Evolutionary conservation across 2,113 vertebrate genomes (phyloP), one percentile per base, ranked within the genome.

Genomic region (Epinephelus moara): DNA sequence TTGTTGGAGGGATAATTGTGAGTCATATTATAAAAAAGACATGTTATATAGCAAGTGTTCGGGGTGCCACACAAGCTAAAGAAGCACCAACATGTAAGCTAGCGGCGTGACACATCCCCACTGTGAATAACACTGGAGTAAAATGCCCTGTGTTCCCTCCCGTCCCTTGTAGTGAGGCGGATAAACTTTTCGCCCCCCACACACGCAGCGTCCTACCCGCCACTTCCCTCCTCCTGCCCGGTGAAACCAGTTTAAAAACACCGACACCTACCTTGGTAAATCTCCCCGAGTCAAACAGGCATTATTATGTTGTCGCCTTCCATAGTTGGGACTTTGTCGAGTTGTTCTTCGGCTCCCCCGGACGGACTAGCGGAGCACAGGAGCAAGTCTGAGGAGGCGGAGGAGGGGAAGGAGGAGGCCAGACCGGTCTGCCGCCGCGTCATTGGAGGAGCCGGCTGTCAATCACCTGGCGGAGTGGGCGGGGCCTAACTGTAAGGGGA

Each of bases 251-350:
- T 14, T 50, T 27, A 53, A 55, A 68, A 67, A 62, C 57, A 1
- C 6, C 0, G 23, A 69, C 78, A 83, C 89, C 27, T 19, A 94
- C 93, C 93, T 94, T 94, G 88, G 59, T 89, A 83, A 73, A 59
- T 76, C 6, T 86, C 83, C 84, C 74, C 63, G 80, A 80, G 87
- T 94, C 81, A 94, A 78, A 84, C 66, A 19, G 91, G 76, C 89
- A 89, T 89, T 88, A 93, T 91, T 83, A 88, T 91, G 40, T 94
- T 91, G 79, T 94, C 93, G 33, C 82, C 91, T 81, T 94, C 93
- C 93, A 94, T 94, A 91, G 70, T 60, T 73, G 88, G 60, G 37
- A 78, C 73, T 71, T 72, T 9, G 12, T 60, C 68, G 77, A 64
- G 84, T 25, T 73, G 84, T 83, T 87, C 71, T 64, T 83, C 68